A percentile compares a stretch with the other conserved stretches of the same genome.
phyloP scores from a whole-genome alignment of 2,888 invertebrate genomes.

The Eupelmus urozonus region DNA sequence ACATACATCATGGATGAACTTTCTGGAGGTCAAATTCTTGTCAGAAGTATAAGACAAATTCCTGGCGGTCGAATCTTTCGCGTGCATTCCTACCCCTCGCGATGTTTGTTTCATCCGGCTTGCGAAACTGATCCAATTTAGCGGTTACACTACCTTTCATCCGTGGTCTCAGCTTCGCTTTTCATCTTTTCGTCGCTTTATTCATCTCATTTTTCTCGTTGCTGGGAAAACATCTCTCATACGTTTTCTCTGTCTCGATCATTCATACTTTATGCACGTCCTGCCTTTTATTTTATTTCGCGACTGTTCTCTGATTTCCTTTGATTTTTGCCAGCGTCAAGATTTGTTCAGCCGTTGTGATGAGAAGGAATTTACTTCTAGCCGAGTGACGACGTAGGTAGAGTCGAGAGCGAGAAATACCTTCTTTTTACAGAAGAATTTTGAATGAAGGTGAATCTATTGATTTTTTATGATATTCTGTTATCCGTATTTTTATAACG shows the following conservation, averaged over 20 bases:
- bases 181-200: neutral
- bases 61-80: too few relatives aligned
- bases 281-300: too few relatives aligned
- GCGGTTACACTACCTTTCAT: neutral
- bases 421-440: neutral
- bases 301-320: neutral
- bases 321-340: neutral
- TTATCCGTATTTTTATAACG: too few relatives aligned
- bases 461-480: too few relatives aligned
- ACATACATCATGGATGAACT: too few relatives aligned
- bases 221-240: too few relatives aligned
- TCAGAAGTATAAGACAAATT: too few relatives aligned
- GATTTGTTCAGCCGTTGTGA: neutral
- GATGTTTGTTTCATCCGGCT: conserved; percentile 19
- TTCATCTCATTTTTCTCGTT: neutral
- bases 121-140: conserved; percentile 44
- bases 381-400: neutral
- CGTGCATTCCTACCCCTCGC: neutral
- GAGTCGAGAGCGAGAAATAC: neutral
- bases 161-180: neutral
- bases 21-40: too few relatives aligned
- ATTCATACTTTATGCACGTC: conserved; percentile 29
- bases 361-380: neutral
- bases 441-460: too few relatives aligned
- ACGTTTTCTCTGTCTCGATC: conserved; percentile 16